phyloP scores from a whole-genome alignment of 2,797 vertebrate species.

The Acipenser transmontanus region DNA sequence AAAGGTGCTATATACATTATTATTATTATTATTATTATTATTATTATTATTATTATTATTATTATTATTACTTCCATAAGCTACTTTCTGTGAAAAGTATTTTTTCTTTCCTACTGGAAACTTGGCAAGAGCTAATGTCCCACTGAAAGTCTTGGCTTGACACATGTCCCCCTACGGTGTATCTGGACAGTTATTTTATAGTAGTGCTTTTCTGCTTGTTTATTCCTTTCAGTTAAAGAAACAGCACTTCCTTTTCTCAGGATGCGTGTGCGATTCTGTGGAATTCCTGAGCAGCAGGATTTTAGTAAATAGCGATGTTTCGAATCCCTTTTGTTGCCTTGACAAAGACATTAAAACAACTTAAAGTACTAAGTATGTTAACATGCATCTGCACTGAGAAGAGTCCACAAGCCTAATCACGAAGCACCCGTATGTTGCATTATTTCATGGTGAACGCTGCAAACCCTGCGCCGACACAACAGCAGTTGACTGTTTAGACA shows the following conservation, averaged over 20 bases:
- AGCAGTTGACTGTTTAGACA: no score
- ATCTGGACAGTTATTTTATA: not conserved
- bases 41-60: no score
- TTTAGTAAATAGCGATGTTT: no score
- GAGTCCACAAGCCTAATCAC: not conserved
- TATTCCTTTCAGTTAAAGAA: conserved; percentile 7
- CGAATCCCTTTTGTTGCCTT: not conserved
- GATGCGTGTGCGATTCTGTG: no score
- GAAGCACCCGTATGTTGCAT: not conserved
- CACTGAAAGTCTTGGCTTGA: conserved; percentile 2
- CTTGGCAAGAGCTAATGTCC: conserved; percentile 4
- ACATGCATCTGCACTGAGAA: not conserved
- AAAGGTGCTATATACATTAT: no score
- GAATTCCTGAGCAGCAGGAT: no score
- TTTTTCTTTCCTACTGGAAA: not conserved
- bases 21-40: no score
- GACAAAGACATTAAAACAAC: not conserved
- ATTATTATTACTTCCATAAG: no score
- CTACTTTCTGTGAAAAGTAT: no score
- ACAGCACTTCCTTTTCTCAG: not conserved
- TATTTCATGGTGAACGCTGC: not conserved
- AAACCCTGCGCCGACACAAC: no score
- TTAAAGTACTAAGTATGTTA: conserved; percentile 1
- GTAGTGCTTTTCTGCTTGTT: not conserved
- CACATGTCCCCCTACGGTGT: not conserved